phyloP scores from a whole-genome alignment of 2,113 vertebrate species.

The Cyprinodon brontotheroides region DNA sequence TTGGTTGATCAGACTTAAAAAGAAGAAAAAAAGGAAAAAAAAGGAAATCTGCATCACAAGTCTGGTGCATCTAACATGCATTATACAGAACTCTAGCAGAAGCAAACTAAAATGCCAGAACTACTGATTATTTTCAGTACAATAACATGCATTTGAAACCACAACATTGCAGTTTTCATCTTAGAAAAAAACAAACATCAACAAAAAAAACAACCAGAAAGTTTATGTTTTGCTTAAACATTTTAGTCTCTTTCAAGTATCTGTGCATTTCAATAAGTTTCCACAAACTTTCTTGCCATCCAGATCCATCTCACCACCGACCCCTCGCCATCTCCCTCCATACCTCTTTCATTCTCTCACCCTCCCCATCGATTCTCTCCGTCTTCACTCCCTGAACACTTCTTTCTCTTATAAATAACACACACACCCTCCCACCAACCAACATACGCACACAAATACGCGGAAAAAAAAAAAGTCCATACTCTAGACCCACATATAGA shows the following conservation, averaged over 20 bases:
- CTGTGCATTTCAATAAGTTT: constrained; percentile 56
- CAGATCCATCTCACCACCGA: constrained; percentile 57
- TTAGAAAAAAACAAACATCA: not conserved
- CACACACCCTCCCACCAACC: constrained; percentile 42
- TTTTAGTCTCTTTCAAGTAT: constrained; percentile 38
- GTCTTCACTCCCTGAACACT: constrained; percentile 46
- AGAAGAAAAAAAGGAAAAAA: too few relatives aligned
- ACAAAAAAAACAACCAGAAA: constrained; percentile 17
- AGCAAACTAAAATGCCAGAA: not conserved
- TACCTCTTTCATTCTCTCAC: constrained; percentile 55
- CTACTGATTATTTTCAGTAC: too few relatives aligned
- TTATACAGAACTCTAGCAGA: too few relatives aligned
- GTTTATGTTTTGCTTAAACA: constrained; percentile 55
- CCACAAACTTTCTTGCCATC: constrained; percentile 53
- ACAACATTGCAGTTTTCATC: constrained; percentile 10
- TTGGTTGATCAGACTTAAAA: too few relatives aligned
- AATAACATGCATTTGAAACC: constrained; percentile 9
- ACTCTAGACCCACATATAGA: constrained; percentile 60
- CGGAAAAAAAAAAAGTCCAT: constrained; percentile 63
- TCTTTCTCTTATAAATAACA: constrained; percentile 42
- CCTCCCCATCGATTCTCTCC: constrained; percentile 61
- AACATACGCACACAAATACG: constrained; percentile 64
- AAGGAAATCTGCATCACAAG: too few relatives aligned
- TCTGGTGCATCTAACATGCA: not conserved
- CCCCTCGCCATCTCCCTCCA: constrained; percentile 39